Base-by-base conservation (phyloP, 2,888 invertebrate genomes). In the Brenthis daphne region DNA sequence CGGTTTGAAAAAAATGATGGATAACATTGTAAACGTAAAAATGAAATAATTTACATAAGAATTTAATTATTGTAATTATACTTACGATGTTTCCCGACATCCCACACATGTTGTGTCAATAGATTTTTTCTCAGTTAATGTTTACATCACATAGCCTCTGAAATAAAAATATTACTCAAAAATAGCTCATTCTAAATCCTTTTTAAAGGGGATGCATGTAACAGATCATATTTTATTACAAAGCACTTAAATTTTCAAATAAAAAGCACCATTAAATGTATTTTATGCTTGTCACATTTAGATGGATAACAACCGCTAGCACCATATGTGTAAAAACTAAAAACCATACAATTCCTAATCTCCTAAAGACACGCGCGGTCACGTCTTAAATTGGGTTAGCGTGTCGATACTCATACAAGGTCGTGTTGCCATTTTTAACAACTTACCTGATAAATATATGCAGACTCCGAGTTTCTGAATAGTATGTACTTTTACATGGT, bases 351-450 rank as follows among this genome's bases (percentile, higher is more conserved):
- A 33, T 80, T 76, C 71, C 75, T 89, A 88, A 91, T 90, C 88
- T 84, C 77, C 77, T 74, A 77, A 70, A 76, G 80, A 84, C 85
- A 87, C 85, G 87, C 85, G 85, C 82, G 79, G 82, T 81, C 90
- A 91, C 88, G 91, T 81, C 78, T 75, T 74, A 83, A 88, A 89
- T 85, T 90, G 82, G 90, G 90, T 87, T 88, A 89, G 79, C 83
- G 82, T 88, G 88, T 82, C 85, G 81, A 79, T 84, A 81, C 83
- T 77, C 73, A 37, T 77, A 78, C 76, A 89, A 90, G 89, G 90
- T 85, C 89, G 83, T 69, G 76, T 73, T 64, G 69, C 74, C 71
- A 76, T 80, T 76, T 78, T 77, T 67, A 60, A 55, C 61, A 60
- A 37, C 63, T 71, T 57, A 33, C 57, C 24, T 58, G 53, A 64